These are phyloP conservation scores for Nomada fucata DNA, from an alignment of 2,888 invertebrate species.

Conservation along the genomic window DNA sequence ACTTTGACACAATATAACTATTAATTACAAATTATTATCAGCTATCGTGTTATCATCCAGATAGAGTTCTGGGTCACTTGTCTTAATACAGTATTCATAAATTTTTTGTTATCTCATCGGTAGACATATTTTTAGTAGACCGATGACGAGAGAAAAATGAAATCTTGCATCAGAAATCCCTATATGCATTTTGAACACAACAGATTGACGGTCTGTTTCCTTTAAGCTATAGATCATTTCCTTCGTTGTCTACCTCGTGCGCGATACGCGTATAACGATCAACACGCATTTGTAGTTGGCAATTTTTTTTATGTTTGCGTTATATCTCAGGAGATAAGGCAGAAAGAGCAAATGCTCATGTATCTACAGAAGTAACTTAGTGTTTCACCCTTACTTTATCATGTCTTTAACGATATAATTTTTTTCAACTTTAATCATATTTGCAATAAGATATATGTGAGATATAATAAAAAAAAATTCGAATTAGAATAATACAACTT, in stretches of 20 bases:
- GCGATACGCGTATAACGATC: background rate
- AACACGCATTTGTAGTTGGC: background rate
- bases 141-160: slow-evolving; percentile 65
- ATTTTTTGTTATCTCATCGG: slow-evolving; percentile 48
- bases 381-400: background rate
- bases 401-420: background rate
- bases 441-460: background rate
- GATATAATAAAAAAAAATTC: background rate
- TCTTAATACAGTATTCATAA: slow-evolving; percentile 44
- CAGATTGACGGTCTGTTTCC: background rate
- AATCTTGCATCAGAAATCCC: slow-evolving; percentile 71
- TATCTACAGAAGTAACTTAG: slow-evolving; percentile 19
- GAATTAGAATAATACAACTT: background rate
- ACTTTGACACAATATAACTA: slow-evolving; percentile 22
- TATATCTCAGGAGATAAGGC: slow-evolving; percentile 8
- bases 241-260: background rate
- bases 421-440: background rate
- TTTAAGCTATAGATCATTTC: slow-evolving; percentile 10
- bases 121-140: slow-evolving; percentile 56
- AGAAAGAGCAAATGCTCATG: slow-evolving; percentile 6
- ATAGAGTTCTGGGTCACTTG: slow-evolving; percentile 55
- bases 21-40: slow-evolving; percentile 46
- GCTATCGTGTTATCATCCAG: slow-evolving; percentile 54
- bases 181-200: slow-evolving; percentile 47
- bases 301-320: slow-evolving; percentile 16